Evolutionary conservation across 2,888 invertebrate species (phyloP).

Genomic region (Microctonus aethiopoides): DNA sequence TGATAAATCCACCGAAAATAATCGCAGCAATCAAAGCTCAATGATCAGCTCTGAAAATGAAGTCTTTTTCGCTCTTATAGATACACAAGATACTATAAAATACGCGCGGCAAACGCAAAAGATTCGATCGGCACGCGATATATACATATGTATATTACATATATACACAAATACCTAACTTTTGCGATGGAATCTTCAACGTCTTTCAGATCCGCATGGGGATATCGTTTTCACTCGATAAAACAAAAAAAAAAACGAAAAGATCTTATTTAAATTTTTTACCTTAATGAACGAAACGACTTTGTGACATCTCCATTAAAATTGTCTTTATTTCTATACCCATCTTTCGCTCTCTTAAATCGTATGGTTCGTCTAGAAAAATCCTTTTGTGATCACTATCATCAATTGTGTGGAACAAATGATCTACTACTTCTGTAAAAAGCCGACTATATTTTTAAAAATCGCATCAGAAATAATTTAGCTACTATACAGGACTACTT

Average conservation of each 20-base stretch:
- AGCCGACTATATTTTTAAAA: neutral
- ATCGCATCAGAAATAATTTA: neutral
- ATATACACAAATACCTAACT: neutral
- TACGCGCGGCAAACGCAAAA: neutral
- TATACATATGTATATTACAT: slow-evolving; percentile 1
- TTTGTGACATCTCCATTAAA: slow-evolving; percentile 38
- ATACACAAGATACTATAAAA: neutral
- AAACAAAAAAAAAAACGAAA: slow-evolving; percentile 6
- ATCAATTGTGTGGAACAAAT: slow-evolving; percentile 23
- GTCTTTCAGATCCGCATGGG: neutral
- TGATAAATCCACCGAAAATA: slow-evolving; percentile 3
- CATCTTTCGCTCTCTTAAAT: neutral
- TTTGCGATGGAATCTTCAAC: slow-evolving; percentile 9
- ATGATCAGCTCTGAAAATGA: slow-evolving; percentile 10
- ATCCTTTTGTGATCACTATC: slow-evolving; percentile 4
- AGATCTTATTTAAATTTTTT: slow-evolving; percentile 41
- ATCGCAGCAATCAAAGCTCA: slow-evolving; percentile 20
- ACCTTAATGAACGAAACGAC: slow-evolving; percentile 39
- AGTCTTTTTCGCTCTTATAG: neutral
- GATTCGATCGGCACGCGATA: slow-evolving; percentile 22
- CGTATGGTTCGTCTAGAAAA: neutral
- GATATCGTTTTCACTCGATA: neutral
- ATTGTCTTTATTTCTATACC: neutral
- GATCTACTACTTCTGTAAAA: too few species aligned
- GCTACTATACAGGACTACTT: too few species aligned